Evolutionary conservation across 1,140 invertebrate species (phyloP), one percentile per base, ranked within the genome.

Genomic region (Pissodes strobi): DNA sequence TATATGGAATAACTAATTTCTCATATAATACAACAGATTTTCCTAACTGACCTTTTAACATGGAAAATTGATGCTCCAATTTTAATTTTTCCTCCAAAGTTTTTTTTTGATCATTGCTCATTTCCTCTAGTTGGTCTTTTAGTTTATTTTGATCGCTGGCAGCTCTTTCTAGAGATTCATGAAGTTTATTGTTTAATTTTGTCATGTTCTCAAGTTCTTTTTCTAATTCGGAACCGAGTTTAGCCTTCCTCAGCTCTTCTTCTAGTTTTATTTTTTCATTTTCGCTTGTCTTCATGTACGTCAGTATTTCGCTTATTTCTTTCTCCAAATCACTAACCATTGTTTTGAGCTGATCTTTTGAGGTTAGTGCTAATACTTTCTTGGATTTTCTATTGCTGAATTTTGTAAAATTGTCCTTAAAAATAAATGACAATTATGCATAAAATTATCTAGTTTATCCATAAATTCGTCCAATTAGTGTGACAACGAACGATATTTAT

Each of bases 311-410:
- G 63, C 84, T 88, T 88, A 92, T 88, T 82, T 93, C 90, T 74
- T 82, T 87, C 77, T 91, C 90, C 67, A 91, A 80, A 39, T 92
- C 90, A 49, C 90, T 87, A 0, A 92, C 85, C 85, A 90, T 88
- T 69, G 85, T 89, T 69, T 89, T 89, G 55, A 92, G 76, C 79
- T 90, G 86, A 38, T 86, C 70, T 81, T 88, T 88, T 6, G 88
- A 85, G 46, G 87, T 86, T 51, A 86, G 74, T 65, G 91, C 89
- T 2, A 85, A 87, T 2, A 87, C 79, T 71, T 88, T 89, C 69
- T 89, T 90, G 8, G 86, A 82, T 12, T 82, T 83, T 68, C 85
- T 80, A 34, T 83, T 84, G 74, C 86, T 87, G 58, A 85, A 87
- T 19, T 85, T 81, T 69, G 82, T 83, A 8, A 49, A 25, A 45